These are phyloP conservation scores for Drosophila elegans DNA, from an alignment of 1,140 invertebrate genomes.

Conservation along the genomic window DNA sequence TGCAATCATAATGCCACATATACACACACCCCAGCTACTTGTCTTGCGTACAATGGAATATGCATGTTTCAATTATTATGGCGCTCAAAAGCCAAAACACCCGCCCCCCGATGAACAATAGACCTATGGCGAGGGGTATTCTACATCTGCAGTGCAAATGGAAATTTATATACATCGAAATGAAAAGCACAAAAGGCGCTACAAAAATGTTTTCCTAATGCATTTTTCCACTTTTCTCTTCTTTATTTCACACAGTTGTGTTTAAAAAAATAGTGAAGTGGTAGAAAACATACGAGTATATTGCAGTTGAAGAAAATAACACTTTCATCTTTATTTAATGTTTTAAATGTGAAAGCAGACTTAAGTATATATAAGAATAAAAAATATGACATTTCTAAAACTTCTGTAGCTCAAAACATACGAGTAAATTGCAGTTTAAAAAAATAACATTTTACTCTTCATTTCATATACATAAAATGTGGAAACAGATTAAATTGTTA, in stretches of 20 bases:
- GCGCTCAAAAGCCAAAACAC: constrained; percentile 47
- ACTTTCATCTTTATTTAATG: neutral
- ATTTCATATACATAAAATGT: too few relatives aligned
- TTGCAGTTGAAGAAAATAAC: too few relatives aligned
- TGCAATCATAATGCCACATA: constrained; percentile 45
- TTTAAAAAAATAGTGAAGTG: neutral
- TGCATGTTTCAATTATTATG: constrained; percentile 67
- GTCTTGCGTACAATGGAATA: constrained; percentile 57
- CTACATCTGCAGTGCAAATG: constrained; percentile 52
- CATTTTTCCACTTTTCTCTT: constrained; percentile 55
- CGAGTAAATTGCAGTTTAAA: too few relatives aligned
- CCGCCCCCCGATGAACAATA: constrained; percentile 43
- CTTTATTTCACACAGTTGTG: constrained; percentile 17
- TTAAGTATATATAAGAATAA: too few relatives aligned
- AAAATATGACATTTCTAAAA: too few relatives aligned
- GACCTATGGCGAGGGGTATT: constrained; percentile 11
- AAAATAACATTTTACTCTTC: too few relatives aligned
- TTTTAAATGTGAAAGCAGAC: too few relatives aligned
- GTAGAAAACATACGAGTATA: neutral
- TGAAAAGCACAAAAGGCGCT: constrained; percentile 51
- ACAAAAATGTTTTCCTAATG: constrained; percentile 56
- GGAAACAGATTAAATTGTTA: too few relatives aligned
- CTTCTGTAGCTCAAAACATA: too few relatives aligned
- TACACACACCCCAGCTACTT: constrained; percentile 17
- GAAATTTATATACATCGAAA: constrained; percentile 64